These are phyloP conservation scores for Pentalonia nigronervosa DNA, from an alignment of 1,140 invertebrate genomes.

Conservation along the genomic window DNA sequence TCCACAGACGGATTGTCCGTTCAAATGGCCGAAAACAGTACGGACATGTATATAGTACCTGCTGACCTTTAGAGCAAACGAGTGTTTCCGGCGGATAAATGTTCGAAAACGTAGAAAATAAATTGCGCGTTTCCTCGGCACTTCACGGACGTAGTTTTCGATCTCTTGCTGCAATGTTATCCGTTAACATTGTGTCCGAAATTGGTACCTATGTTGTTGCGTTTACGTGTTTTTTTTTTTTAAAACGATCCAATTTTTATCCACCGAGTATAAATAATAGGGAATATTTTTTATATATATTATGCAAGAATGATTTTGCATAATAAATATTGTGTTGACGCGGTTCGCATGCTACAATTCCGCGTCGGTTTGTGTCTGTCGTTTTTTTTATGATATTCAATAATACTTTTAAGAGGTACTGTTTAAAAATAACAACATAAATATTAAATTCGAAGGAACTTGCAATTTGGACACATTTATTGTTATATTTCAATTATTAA, in stretches of 20 bases:
- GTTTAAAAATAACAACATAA: background rate
- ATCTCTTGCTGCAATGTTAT: background rate
- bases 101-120: slow-evolving; percentile 2
- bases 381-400: background rate
- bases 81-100: slow-evolving; percentile 48
- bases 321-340: too few species aligned
- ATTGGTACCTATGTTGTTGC: background rate
- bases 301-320: background rate
- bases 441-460: background rate
- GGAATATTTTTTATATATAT: background rate
- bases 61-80: slow-evolving; percentile 15
- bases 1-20: background rate
- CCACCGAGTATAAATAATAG: background rate
- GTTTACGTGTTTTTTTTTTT: background rate
- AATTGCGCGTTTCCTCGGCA: slow-evolving; percentile 26
- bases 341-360: background rate
- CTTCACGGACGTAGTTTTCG: background rate
- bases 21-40: background rate
- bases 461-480: background rate
- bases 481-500: background rate
- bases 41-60: background rate
- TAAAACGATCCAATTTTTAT: background rate
- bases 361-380: background rate
- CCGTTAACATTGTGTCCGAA: background rate
- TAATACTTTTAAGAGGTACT: background rate